Evolutionary conservation across 2,888 invertebrate species (phyloP).

Genomic region (Pollenia angustigena): DNA sequence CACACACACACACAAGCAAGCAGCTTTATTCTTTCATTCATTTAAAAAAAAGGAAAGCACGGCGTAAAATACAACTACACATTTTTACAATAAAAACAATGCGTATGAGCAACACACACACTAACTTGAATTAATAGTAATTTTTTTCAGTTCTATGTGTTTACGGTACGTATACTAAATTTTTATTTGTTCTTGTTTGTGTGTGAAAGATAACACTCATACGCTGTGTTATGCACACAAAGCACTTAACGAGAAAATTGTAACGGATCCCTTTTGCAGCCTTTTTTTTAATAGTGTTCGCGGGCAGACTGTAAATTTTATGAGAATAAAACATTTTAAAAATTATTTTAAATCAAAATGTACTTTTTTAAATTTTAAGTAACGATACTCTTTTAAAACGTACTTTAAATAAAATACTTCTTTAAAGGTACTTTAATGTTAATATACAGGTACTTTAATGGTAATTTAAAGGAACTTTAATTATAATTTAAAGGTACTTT

Average conservation of each 20-base stretch:
- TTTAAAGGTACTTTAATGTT: no score
- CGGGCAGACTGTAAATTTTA: neutral
- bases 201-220: constrained; percentile 29
- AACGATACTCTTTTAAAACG: no score
- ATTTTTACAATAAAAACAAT: constrained; percentile 6
- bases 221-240: constrained; percentile 12
- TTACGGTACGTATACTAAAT: constrained; percentile 31
- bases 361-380: no score
- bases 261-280: neutral
- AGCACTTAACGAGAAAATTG: constrained; percentile 23
- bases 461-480: no score
- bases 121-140: neutral
- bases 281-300: neutral
- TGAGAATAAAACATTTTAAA: no score
- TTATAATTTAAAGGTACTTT: no score
- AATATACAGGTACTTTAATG: no score
- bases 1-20: neutral
- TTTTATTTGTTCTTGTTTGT: constrained; percentile 28
- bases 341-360: no score
- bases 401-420: no score
- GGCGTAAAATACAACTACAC: constrained; percentile 34
- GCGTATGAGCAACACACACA: constrained; percentile 6
- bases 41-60: constrained; percentile 34
- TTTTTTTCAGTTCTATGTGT: neutral
- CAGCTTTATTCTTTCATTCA: neutral